Base-by-base conservation (phyloP, 2,797 vertebrate species). In the Gallirallus australis region DNA sequence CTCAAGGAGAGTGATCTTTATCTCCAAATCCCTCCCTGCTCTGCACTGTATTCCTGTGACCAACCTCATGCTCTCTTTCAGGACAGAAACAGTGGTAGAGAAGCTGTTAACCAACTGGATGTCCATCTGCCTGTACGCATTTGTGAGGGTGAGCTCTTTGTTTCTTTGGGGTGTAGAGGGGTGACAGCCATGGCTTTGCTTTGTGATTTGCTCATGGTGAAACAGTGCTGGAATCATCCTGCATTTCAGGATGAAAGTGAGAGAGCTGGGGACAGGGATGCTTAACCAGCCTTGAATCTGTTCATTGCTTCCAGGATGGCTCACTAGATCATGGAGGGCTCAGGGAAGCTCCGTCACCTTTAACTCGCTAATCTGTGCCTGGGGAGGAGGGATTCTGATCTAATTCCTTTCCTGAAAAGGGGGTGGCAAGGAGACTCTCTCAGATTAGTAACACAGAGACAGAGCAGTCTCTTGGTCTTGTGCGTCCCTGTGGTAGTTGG, bases 81-180 rank as follows among this genome's bases (percentile, higher is more conserved):
- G 99, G 97, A 99, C 99, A 6, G 99, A 99, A 98, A 99, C 99
- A 0, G 99, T 99, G 94, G 99, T 99, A 80, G 99, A 99, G 97
- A 99, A 99, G 97, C 98, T 99, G 94, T 98, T 99, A 96, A 99
- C 99, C 88, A 99, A 99, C 97, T 99, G 99, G 99, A 99, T 99
- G 99, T 99, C 99, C 92, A 99, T 99, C 98, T 99, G 99, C 91
- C 98, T 99, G 27, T 99, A 99, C 1, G 96, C 99, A 0, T 99
- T 99, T 45, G 98, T 99, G 89, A 98, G 99, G 99, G 99, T 99
- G 97, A 88, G 80, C 31, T 81, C 27, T 71, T 79, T 56, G 35
- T 90, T 63, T 12, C 1, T 6, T 66, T 65, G 50, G 37, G 14
- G 30, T 77, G 10, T 59, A 30, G 76, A 80, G 78, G 40, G 78